Evolutionary conservation across 2,888 invertebrate species (phyloP), one percentile per base, ranked within the genome.

Genomic region (Lasius platythorax): DNA sequence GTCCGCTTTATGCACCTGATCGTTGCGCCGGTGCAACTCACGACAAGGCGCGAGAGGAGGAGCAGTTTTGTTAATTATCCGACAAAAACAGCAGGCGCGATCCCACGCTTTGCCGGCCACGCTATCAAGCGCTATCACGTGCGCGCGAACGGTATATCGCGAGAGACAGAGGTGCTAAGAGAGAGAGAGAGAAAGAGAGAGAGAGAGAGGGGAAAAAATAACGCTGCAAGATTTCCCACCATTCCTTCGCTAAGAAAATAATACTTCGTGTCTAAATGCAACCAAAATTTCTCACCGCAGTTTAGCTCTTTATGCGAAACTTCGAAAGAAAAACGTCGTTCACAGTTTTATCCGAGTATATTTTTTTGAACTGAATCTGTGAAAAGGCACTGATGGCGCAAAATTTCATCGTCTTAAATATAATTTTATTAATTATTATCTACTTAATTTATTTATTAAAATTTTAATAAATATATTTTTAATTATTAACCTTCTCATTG

Each of bases 11-110:
- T 46, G 58, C 79, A 78, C 83, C 88, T 82, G 82, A 61, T 58
- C 82, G 23, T 23, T 23, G 37, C 64, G 46, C 40, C 43, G 68
- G 50, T 85, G 83, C 83, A 76, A 70, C 74, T 46, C 58, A 86
- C 79, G 73, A 84, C 75, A 5, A n/a, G 82, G 73, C 68, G 89
- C 88, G 91, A 91, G 92, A 92, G 91, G 50, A 50, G 50, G 50
- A 91, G 89, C 91, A 90, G 92, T 93, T 94, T 94, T 89, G 92
- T 93, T 94, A 94, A 94, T 94, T 94, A 94, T 93, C 93, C 93
- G 92, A 91, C 89, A 92, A 93, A 92, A 94, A 90, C 93, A 93
- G 91, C 91, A 85, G 93, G 91, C 88, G 82, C 66, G 84, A 74
- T 93, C 93, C 89, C 92, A 92, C 92, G 92, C 88, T 61, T 11